phyloP scores from a whole-genome alignment of 1,140 invertebrate genomes.

The Metopolophium dirhodum region DNA sequence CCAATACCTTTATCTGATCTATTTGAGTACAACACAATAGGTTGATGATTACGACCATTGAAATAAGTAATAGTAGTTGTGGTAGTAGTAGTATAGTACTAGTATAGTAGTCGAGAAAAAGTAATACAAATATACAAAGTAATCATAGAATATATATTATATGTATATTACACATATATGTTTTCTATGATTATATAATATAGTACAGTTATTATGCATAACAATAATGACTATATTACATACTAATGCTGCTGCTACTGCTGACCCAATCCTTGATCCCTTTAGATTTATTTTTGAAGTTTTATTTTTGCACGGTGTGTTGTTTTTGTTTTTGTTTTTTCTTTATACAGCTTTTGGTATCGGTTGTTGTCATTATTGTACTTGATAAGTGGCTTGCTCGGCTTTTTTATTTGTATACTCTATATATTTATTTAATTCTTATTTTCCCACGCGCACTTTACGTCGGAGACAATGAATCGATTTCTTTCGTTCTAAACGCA shows the following conservation, averaged over 20 bases:
- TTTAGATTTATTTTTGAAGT: background rate
- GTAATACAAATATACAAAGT: background rate
- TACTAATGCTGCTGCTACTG: constrained; percentile 40
- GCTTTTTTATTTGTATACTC: constrained; percentile 22
- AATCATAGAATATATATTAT: constrained; percentile 4
- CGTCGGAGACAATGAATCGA: constrained; percentile 5
- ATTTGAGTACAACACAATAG: background rate
- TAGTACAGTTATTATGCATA: background rate
- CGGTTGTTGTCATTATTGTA: background rate
- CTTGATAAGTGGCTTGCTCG: constrained; percentile 23
- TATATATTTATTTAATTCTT: background rate
- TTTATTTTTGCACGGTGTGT: constrained; percentile 42
- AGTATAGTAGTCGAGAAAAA: background rate
- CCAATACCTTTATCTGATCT: background rate
- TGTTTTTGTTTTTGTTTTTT: background rate
- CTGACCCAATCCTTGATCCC: background rate
- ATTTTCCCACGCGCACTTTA: constrained; percentile 7
- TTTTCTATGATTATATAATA: background rate
- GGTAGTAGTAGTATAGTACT: constrained; percentile 1
- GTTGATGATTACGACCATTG: background rate
- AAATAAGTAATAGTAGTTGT: background rate
- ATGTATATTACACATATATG: background rate
- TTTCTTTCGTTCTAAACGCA: background rate
- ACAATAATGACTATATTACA: constrained; percentile 19
- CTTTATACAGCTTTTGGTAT: background rate